Conservation (phyloP, 2,888 invertebrate genomes). For the Celastrina argiolus region DNA sequence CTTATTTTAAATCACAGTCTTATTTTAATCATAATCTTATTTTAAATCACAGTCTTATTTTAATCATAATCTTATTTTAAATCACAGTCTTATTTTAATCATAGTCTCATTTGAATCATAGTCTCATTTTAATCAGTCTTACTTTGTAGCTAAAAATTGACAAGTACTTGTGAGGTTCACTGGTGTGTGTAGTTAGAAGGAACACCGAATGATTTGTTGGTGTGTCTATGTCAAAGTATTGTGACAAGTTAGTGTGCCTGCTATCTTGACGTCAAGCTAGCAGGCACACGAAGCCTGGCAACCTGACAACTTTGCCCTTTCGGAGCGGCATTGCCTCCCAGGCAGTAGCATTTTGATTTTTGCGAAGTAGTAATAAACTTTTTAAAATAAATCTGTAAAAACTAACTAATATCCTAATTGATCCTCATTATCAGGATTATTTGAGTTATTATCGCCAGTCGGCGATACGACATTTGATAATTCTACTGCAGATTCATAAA, state of each 20-base stretch:
- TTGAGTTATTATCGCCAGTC: constrained; percentile 30
- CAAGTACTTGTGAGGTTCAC: constrained; percentile 23
- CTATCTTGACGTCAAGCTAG: constrained; percentile 25
- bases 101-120: too few species aligned
- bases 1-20: too few species aligned
- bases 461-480: constrained; percentile 28
- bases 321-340: constrained; percentile 25
- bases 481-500: constrained; percentile 30
- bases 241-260: constrained; percentile 25
- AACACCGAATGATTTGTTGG: constrained; percentile 24
- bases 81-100: too few species aligned
- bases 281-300: constrained; percentile 25
- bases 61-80: too few species aligned
- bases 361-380: constrained; percentile 25
- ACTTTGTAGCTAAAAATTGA: constrained; percentile 25
- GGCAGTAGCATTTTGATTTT: constrained; percentile 25
- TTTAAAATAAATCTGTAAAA: constrained; percentile 28
- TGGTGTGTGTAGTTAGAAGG: constrained; percentile 23
- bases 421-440: constrained; percentile 28
- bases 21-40: too few species aligned
- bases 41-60: too few species aligned
- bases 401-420: constrained; percentile 28
- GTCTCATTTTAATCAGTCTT: constrained; percentile 25
- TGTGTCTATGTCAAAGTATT: constrained; percentile 26
- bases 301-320: constrained; percentile 25